These are phyloP conservation scores for Petrocephalus sullivani DNA, from an alignment of 2,797 vertebrate species.

Conservation along the genomic window DNA sequence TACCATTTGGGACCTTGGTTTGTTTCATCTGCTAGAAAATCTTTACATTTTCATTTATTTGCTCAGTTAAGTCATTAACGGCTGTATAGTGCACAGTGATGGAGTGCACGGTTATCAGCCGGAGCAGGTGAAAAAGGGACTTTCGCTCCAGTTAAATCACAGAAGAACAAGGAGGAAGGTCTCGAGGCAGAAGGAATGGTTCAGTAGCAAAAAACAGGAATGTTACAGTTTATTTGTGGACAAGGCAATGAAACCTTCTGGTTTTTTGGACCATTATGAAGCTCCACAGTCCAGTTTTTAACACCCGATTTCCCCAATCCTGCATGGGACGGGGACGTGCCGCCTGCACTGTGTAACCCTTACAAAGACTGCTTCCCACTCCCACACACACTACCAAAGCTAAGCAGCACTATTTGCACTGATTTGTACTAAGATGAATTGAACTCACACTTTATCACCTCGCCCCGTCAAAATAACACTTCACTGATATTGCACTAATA, in stretches of 20 bases:
- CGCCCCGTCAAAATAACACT: background rate
- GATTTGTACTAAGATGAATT: background rate
- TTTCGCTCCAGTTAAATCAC: background rate
- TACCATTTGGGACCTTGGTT: background rate
- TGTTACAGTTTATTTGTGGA: background rate
- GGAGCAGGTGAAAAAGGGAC: background rate
- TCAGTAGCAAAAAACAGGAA: background rate
- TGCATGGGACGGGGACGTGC: background rate
- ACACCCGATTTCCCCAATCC: background rate
- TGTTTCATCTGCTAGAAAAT: background rate
- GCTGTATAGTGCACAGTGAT: background rate
- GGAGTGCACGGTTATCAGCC: background rate
- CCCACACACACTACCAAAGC: background rate
- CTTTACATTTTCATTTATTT: background rate
- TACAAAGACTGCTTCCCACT: background rate
- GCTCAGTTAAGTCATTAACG: background rate
- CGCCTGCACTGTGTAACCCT: background rate
- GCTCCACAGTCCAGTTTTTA: background rate
- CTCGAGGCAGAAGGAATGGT: background rate
- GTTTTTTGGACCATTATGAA: background rate
- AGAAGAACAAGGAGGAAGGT: background rate
- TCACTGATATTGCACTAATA: background rate
- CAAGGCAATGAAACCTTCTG: background rate
- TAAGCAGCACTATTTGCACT: background rate
- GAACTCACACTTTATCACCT: background rate